Evolutionary conservation across 2,113 vertebrate species (phyloP), one percentile per base, ranked within the genome.

Genomic region (Boulengeromyrus knoepffleri): DNA sequence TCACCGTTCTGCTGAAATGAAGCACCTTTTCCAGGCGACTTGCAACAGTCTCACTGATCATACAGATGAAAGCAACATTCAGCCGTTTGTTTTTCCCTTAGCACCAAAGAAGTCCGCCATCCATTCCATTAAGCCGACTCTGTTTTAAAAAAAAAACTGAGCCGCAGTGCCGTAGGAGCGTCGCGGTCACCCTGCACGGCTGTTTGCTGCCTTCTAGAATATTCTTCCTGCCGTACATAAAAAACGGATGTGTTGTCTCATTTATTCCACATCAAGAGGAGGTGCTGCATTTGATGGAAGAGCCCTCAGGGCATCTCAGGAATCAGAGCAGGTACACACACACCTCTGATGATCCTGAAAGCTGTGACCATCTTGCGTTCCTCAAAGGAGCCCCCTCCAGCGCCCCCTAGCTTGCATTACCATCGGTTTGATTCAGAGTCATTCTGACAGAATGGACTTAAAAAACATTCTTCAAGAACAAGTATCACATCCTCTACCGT

Each of bases 161-260:
- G 62, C n/a, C 3, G 3, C n/a, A 31, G 62, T 27, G 62, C n/a
- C 9, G 62, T 70, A 12, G 12, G 27, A 70, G 31, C 10, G 10
- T 12, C n/a, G 12, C 10, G 9, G 62, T 70, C 52, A 21, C 66
- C 87, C 17, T 31, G 5, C 83, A 52, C 13, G 56, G 62, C 66
- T 90, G 47, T 70, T 62, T 83, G 42, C 52, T 70, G 66, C 46
- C 88, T 91, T 87, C 52, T 9, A 46, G 77, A 89, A 12, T 36
- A 47, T 49, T 80, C 36, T 85, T 46, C 70, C 19, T 47, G 85
- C 89, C 91, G 85, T 92, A 91, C 91, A 92, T 92, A 90, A 89
- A 89, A 92, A 91, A 91, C 89, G 85, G 91, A 89, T 89, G 90
- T 88, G 91, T 88, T 88, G 89, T 92, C 92, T 90, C 86, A 88